A percentile compares a stretch with the other conserved stretches of the same genome.
Conservation (phyloP, 2,797 vertebrate species). For the Poecilia velifera region DNA sequence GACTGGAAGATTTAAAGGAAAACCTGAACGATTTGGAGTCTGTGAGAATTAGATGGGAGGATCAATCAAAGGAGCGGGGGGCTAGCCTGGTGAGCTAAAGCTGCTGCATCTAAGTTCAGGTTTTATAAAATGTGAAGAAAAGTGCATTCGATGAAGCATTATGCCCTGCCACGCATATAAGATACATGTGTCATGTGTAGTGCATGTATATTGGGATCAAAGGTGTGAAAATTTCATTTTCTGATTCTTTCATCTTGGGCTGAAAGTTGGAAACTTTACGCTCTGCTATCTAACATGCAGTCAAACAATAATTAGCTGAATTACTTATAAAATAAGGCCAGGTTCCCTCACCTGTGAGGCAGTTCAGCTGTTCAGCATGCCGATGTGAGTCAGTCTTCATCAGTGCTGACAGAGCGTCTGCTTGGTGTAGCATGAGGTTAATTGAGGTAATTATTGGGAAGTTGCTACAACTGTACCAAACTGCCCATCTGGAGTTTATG, state of each 20-base stretch:
- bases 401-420: neutral
- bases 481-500: neutral
- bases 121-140: neutral
- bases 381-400: constrained; percentile 1
- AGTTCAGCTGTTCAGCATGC: neutral
- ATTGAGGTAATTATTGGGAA: neutral
- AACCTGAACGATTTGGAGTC: constrained; percentile 2
- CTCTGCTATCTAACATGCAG: neutral
- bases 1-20: constrained; percentile 15
- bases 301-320: neutral
- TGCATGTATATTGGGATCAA: neutral
- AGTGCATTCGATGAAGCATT: neutral
- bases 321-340: neutral
- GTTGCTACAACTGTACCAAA: neutral
- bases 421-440: neutral
- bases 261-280: neutral
- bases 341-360: neutral
- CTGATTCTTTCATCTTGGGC: neutral
- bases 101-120: neutral
- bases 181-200: neutral
- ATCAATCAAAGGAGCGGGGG: neutral
- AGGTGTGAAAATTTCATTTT: neutral
- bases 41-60: neutral
- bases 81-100: neutral
- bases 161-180: neutral